phyloP scores from a whole-genome alignment of 37 sponge, comb jelly and placozoan species.

The Agelas oroides region DNA sequence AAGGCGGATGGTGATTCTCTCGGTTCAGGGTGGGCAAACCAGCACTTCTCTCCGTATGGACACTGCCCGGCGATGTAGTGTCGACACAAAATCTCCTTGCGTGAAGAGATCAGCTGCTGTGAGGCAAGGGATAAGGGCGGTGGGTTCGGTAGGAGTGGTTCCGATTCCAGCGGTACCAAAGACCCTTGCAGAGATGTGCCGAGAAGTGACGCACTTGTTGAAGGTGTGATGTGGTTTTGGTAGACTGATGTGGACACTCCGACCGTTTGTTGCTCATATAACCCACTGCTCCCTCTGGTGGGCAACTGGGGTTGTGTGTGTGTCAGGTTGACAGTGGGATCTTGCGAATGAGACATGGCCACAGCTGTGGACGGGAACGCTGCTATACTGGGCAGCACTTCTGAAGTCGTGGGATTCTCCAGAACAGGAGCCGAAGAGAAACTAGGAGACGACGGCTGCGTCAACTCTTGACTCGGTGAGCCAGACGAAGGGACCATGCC shows the following conservation, averaged over 20 bases:
- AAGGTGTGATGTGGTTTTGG: too few relatives aligned
- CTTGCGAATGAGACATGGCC: not conserved
- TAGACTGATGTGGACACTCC: too few relatives aligned
- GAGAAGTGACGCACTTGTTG: too few relatives aligned
- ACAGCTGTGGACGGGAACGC: not conserved
- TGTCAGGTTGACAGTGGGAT: not conserved
- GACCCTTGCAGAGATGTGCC: too few relatives aligned
- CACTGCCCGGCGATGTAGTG: conserved; percentile 63
- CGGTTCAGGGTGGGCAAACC: conserved; percentile 72
- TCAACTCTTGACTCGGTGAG: not conserved
- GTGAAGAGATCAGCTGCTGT: not conserved
- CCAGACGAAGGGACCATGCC: too few relatives aligned
- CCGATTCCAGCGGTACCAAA: not conserved
- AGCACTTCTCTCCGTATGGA: conserved; percentile 77
- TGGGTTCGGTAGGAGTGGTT: conserved; percentile 38
- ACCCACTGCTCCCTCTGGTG: too few relatives aligned
- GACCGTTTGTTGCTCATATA: too few relatives aligned
- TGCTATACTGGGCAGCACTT: not conserved
- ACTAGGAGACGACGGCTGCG: not conserved
- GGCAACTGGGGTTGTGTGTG: too few relatives aligned
- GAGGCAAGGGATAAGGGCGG: not conserved
- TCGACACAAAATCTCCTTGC: conserved; percentile 63
- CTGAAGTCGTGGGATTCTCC: not conserved
- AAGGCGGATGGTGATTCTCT: too few relatives aligned
- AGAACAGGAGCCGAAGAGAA: not conserved